Evolutionary conservation across 2,888 invertebrate genomes (phyloP), one percentile per base, ranked within the genome.

Genomic region (Phaonia tiefii): DNA sequence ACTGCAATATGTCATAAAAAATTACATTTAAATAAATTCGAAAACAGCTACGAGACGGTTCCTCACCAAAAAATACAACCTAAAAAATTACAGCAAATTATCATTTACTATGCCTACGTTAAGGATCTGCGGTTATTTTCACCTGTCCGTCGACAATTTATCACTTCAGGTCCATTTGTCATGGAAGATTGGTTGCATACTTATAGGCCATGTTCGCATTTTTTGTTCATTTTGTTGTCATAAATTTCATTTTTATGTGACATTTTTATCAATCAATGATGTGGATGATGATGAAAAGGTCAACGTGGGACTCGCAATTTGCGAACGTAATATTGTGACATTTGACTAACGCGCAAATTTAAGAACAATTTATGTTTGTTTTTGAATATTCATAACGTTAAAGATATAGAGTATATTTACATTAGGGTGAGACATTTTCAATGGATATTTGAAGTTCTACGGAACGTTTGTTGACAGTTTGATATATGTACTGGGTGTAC

Each of bases 241-340:
- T 46, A 26, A n/a, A 44, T 44, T 42, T 17, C 4, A 51, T 20
- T 17, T 20, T 65, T 15, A 1, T 46, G 13, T 37, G 25, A 51
- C 7, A 67, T 22, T 39, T 13, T 4, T 26, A n/a, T 51, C 39
- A 5, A 37, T 37, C 67, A n/a, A 69, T 39, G n/a, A 31, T 31
- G 31, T 8, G 8, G 31, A n/a, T n/a, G n/a, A n/a, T n/a, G n/a
- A n/a, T 49, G 49, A 39, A 31, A 69, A 69, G 54, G 54, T 69
- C 54, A 37, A 15, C 4, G 15, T 39, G 5, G 26, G 26, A 37
- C 39, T n/a, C 13, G 13, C 8, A 31, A 8, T 31, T 4, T 22
- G 17, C 1, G 22, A 22, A 13, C 11, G 15, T 13, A n/a, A 17
- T 22, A 51, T 10, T 51, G 11, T 46, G n/a, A 1, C 46, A 66